Evolutionary conservation across 2,888 invertebrate genomes (phyloP), one percentile per base, ranked within the genome.

Genomic region (Seira sanloemensis): DNA sequence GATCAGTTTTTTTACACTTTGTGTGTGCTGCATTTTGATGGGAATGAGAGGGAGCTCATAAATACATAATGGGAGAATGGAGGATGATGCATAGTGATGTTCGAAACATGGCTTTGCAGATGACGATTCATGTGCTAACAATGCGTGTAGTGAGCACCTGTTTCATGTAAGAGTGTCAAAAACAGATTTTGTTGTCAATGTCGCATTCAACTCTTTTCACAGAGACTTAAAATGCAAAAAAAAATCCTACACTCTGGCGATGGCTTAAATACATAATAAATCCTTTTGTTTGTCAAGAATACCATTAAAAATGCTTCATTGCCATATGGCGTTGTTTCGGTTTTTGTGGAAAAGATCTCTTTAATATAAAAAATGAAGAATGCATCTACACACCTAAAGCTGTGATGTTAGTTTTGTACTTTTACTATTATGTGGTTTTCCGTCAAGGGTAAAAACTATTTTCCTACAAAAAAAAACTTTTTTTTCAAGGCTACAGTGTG

Each of bases 121-220:
- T 69, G 62, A 62, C 37, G 75, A 76, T 37, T 69, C 69, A 75
- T 69, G 62, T 21, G 58, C 27, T 54, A 37, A 75, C 75, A 76
- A 80, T 65, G 75, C 46, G 74, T 68, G 73, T 24, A 69, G 74
- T 37, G 74, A 81, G 81, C 81, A 81, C 81, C 81, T 81, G 81
- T 81, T 81, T 81, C 81, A 81, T 81, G 75, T 81, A 81, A 81
- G 81, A 75, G 75, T 81, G 81, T 81, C 81, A 81, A 81, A 81
- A 81, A 81, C 81, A 81, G 81, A 81, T 81, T 81, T 81, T 37
- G 81, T 71, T 81, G 81, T 81, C 81, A 81, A 81, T 81, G 81
- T 81, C 81, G 81, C 71, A 46, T 54, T 73, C 58, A 71, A 58
- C 25, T 79, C 16, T 74, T 21, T 67, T 27, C 46, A 19, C 12